Evolutionary conservation across 2,797 vertebrate species (phyloP).

Genomic region (Glossophaga mutica): DNA sequence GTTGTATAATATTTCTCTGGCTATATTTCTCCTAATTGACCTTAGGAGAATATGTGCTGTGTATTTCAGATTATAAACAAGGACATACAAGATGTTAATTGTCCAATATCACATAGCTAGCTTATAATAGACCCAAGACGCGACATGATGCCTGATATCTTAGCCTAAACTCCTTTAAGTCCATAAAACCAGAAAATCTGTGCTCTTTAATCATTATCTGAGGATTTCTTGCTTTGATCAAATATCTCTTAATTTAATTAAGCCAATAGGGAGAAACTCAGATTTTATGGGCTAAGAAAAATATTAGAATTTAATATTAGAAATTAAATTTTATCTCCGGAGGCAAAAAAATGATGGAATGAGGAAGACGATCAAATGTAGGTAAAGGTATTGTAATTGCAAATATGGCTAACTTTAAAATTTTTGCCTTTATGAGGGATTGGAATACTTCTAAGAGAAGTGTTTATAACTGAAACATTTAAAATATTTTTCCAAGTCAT

Average conservation of each 20-base stretch:
- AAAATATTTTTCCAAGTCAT: not conserved
- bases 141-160: not conserved
- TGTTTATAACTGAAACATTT: not conserved
- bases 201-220: not conserved
- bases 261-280: not conserved
- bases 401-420: not conserved
- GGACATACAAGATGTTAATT: not conserved
- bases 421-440: not conserved
- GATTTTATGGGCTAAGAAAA: not conserved
- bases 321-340: constrained; percentile 19
- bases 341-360: not conserved
- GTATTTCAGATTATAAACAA: not conserved
- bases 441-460: not conserved
- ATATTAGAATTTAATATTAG: constrained; percentile 8
- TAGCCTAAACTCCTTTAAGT: not conserved
- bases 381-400: not conserved
- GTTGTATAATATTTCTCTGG: not conserved
- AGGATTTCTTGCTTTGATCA: not conserved
- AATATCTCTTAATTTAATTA: constrained; percentile 38
- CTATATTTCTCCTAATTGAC: not conserved
- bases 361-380: not conserved
- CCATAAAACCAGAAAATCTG: not conserved
- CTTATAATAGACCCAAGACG: not conserved
- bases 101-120: not conserved
- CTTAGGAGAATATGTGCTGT: not conserved